Percentiles rank a stretch among this genome's conserved stretches.
Evolutionary conservation across 1,140 invertebrate genomes (phyloP).

Genomic region (Drosophila prosaltans): DNA sequence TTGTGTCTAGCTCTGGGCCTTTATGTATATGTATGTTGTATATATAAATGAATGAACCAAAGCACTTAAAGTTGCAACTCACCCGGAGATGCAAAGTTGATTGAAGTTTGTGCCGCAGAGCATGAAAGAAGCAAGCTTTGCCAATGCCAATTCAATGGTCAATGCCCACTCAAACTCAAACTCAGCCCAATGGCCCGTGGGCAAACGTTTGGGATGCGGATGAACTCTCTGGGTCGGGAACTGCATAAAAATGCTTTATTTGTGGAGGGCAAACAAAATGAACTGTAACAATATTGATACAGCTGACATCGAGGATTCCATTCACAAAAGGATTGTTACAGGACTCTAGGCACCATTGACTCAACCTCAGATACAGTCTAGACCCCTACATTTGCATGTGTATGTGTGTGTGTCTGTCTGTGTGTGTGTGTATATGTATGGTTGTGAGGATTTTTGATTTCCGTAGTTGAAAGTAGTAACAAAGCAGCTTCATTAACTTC

Average conservation of each 20-base stretch:
- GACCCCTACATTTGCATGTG: background rate
- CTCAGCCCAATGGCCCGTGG: constrained; percentile 30
- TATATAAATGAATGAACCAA: constrained; percentile 6
- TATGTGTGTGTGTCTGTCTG: background rate
- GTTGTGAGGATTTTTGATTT: constrained; percentile 50
- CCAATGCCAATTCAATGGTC: constrained; percentile 52
- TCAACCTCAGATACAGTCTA: constrained; percentile 5
- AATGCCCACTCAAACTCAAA: constrained; percentile 30
- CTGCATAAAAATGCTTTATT: constrained; percentile 73
- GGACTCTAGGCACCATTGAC: constrained; percentile 19
- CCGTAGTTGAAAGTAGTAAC: constrained; percentile 23
- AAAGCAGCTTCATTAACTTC: constrained; percentile 65
- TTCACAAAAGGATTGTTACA: constrained; percentile 67
- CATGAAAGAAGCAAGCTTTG: constrained; percentile 25
- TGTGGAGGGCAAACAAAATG: constrained; percentile 75
- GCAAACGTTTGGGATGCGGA: constrained; percentile 34
- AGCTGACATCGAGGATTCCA: constrained; percentile 64
- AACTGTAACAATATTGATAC: constrained; percentile 80
- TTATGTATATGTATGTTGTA: too few relatives aligned
- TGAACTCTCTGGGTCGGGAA: constrained; percentile 40
- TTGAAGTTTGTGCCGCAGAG: constrained; percentile 28
- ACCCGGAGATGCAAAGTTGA: constrained; percentile 46
- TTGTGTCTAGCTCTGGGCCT: background rate
- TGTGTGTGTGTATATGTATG: background rate
- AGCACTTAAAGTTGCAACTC: constrained; percentile 16